Evolutionary conservation across 1,140 invertebrate genomes (phyloP).

Genomic region (Bombus confusus): DNA sequence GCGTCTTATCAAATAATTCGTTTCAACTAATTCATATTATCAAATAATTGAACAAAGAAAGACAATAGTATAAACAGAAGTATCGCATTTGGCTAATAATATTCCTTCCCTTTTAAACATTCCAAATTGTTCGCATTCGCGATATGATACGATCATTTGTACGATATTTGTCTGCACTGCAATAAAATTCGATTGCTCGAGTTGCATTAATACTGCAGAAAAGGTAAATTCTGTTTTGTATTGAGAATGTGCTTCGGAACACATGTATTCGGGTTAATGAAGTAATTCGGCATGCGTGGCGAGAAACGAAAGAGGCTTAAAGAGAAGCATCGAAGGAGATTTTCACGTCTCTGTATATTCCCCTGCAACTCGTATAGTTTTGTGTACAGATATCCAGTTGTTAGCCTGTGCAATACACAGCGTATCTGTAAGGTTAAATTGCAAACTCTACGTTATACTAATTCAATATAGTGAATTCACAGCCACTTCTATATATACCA

Average conservation of each 20-base stretch:
- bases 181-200: neutral
- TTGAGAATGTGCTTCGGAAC: neutral
- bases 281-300: neutral
- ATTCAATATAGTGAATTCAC: too few species aligned
- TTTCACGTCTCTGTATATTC: neutral
- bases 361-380: too few species aligned
- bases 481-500: too few species aligned
- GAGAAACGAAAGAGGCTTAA: neutral
- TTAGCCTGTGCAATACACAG: too few species aligned
- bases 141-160: neutral
- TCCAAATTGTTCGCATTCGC: neutral
- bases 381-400: too few species aligned
- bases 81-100: neutral
- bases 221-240: neutral
- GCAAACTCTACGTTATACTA: too few species aligned
- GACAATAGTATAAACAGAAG: neutral
- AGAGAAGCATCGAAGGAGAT: neutral
- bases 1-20: too few species aligned
- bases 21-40: too few species aligned
- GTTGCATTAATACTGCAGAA: neutral
- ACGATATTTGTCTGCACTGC: neutral
- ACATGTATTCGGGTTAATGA: neutral
- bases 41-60: too few species aligned
- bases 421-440: too few species aligned
- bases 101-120: too few species aligned